phyloP scores from a whole-genome alignment of 2,797 vertebrate genomes.

The Stomatorhinus walkeri region DNA sequence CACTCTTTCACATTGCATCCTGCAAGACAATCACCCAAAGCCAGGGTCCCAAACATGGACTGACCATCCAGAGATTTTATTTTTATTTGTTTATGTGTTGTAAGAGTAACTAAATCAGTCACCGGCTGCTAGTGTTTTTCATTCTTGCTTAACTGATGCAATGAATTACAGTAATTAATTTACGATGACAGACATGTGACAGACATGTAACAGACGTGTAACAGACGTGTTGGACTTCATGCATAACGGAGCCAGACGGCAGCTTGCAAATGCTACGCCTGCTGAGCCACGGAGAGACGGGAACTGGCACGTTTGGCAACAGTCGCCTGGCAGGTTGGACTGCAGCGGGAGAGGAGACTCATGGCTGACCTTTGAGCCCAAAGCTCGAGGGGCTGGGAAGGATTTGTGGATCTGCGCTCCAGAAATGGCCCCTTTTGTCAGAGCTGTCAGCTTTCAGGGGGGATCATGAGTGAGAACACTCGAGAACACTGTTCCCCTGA shows the following conservation, averaged over 20 bases:
- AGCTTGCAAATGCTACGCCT: not conserved
- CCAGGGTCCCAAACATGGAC: not conserved
- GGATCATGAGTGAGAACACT: not conserved
- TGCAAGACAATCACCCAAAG: not conserved
- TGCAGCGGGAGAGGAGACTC: not conserved
- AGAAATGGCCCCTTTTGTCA: constrained; percentile 23
- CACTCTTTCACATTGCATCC: not conserved
- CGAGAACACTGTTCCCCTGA: too few relatives aligned
- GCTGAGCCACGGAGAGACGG: not conserved
- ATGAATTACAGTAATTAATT: constrained; percentile 1
- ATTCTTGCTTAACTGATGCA: not conserved
- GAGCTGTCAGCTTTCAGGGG: not conserved
- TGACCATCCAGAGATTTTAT: not conserved
- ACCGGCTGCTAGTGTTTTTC: not conserved
- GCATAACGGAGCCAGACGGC: not conserved
- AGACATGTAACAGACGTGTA: not conserved
- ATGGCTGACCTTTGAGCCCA: not conserved
- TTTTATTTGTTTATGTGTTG: not conserved
- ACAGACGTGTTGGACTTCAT: not conserved
- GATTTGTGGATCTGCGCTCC: constrained; percentile 27
- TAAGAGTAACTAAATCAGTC: not conserved
- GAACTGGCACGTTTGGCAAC: not conserved
- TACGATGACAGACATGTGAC: not conserved
- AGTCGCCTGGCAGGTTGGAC: not conserved
- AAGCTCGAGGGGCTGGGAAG: constrained; percentile 13